Evolutionary conservation across 2,888 invertebrate genomes (phyloP).

Genomic region (Acanthacorydalis orientalis): DNA sequence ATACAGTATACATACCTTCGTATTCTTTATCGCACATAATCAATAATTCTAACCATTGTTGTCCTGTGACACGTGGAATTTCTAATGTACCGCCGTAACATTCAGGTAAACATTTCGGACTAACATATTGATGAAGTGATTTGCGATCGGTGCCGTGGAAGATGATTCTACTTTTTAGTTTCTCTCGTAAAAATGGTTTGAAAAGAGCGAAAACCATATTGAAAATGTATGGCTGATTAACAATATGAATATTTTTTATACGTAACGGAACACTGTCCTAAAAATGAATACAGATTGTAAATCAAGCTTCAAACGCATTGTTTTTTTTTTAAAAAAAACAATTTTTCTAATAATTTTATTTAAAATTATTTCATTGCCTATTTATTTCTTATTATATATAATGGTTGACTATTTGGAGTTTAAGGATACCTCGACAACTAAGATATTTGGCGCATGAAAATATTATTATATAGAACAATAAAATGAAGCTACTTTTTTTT

Average conservation of each 20-base stretch:
- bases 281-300: constrained; percentile 14
- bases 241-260: constrained; percentile 72
- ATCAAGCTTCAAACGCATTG: no score
- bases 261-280: constrained; percentile 74
- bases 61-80: constrained; percentile 48
- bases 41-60: constrained; percentile 56
- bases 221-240: constrained; percentile 82
- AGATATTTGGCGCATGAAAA: no score
- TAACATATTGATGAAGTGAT: constrained; percentile 52
- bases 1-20: constrained; percentile 32
- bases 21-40: constrained; percentile 58
- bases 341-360: no score
- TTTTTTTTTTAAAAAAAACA: not conserved
- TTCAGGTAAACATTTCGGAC: constrained; percentile 51
- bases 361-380: no score
- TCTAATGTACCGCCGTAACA: constrained; percentile 58
- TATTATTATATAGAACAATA: no score
- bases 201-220: constrained; percentile 78
- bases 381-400: no score
- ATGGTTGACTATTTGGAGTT: no score
- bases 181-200: constrained; percentile 78
- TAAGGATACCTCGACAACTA: no score
- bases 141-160: constrained; percentile 67
- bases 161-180: constrained; percentile 60
- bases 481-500: no score